Evolutionary conservation across 2,888 invertebrate species (phyloP), one percentile per base, ranked within the genome.

Genomic region (Thymelicus acteon): DNA sequence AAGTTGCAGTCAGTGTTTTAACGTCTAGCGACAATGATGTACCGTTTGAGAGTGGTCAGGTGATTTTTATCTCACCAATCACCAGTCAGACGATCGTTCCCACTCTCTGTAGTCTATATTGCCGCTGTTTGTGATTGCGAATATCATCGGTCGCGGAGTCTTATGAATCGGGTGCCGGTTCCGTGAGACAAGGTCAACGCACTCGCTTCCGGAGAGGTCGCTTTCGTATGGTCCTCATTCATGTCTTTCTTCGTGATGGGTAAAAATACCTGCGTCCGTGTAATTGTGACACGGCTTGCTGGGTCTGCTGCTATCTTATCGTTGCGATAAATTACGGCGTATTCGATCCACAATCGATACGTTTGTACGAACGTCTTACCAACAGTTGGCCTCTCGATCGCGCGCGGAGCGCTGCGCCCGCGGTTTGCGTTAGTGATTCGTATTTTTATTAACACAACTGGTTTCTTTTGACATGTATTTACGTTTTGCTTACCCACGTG

Each of bases 271-370:
- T 72, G 74, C 75, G 72, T 31, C 72, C 75, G 72, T 79, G 67
- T 79, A 79, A 80, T 81, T 76, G 78, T 79, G 76, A 78, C 77
- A 79, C 80, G 76, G 80, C 80, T 80, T 76, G 73, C 74, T 79
- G 79, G 77, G 76, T 76, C 76, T 75, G 76, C 78, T 77, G 75
- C 79, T 91, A 92, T 91, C 90, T 92, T 91, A 92, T 92, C 92
- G 79, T 72, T 47, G 82, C 89, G 92, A 92, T 92, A 92, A 92
- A 91, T 92, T 89, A 84, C 84, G 79, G 80, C 82, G 84, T 79
- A 83, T 85, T 89, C 90, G 89, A 92, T 91, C 87, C 82, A 88
- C 87, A 86, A 87, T 91, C 91, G 86, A 92, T 91, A 85, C 82
- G 80, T 75, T 79, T 77, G 75, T 85, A 82, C 82, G 80, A 79